These are phyloP conservation scores for Pampus argenteus DNA, from an alignment of 2,797 vertebrate species.

Conservation along the genomic window DNA sequence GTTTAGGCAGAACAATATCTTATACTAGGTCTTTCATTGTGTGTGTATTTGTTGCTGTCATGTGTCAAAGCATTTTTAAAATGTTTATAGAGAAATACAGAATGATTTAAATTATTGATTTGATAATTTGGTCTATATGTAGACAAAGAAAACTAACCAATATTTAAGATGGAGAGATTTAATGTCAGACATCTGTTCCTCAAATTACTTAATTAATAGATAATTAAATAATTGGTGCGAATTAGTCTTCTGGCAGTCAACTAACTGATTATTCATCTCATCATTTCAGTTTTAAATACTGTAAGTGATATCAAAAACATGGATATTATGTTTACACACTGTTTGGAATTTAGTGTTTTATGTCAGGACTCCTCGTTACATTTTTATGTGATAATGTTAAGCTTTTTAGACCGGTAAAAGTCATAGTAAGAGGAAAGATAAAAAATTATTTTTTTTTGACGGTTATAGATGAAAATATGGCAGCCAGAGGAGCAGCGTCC, in stretches of 20 bases:
- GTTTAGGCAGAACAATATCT: conserved; percentile 32
- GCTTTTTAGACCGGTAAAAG: not conserved
- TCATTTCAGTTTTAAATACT: not conserved
- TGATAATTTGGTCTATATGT: too few relatives aligned
- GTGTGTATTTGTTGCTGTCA: not conserved
- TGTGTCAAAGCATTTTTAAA: conserved; percentile 30
- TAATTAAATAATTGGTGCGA: too few relatives aligned
- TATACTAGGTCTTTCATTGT: conserved; percentile 24
- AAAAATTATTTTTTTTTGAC: conserved; percentile 14
- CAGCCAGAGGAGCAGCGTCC: conserved; percentile 81
- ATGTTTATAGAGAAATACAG: not conserved
- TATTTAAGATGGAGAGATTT: not conserved
- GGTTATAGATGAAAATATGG: conserved; percentile 88
- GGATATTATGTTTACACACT: not conserved
- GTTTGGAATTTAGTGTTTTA: not conserved
- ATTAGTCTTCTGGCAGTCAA: not conserved
- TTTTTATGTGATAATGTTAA: not conserved
- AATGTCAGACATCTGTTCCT: not conserved
- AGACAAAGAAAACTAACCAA: not conserved
- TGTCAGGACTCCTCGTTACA: not conserved
- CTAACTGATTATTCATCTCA: not conserved
- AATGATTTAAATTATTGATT: not conserved
- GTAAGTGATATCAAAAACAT: not conserved
- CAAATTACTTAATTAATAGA: not conserved
- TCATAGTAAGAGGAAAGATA: not conserved